Evolutionary conservation across 2,113 vertebrate genomes (phyloP).

Genomic region (Pimephales promelas): DNA sequence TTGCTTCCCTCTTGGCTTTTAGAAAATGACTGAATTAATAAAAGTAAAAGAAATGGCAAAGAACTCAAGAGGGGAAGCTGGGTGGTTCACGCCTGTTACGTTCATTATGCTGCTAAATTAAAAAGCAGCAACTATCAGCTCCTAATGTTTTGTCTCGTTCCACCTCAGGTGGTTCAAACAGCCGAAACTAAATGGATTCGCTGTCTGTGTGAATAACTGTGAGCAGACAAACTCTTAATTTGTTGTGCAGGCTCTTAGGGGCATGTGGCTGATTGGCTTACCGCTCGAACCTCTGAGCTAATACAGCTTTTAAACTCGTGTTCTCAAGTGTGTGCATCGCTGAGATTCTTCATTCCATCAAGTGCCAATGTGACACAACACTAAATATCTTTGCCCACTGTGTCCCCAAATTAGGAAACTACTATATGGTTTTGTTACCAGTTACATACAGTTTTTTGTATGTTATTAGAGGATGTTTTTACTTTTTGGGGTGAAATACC

Average conservation of each 20-base stretch:
- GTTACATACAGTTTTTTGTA: not conserved
- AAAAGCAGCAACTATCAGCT: slow-evolving; percentile 59
- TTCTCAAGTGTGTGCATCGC: slow-evolving; percentile 33
- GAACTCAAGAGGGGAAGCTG: slow-evolving; percentile 25
- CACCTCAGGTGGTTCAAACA: slow-evolving; percentile 61
- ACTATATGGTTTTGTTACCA: not conserved
- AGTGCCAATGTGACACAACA: slow-evolving; percentile 11
- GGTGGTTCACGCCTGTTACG: slow-evolving; percentile 44
- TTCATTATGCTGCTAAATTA: slow-evolving; percentile 64
- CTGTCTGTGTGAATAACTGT: slow-evolving; percentile 54
- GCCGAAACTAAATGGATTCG: slow-evolving; percentile 59
- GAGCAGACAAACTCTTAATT: slow-evolving; percentile 52
- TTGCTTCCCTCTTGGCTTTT: slow-evolving; percentile 14
- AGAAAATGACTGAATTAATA: slow-evolving; percentile 40
- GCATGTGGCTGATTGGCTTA: slow-evolving; percentile 51
- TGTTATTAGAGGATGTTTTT: too few relatives aligned
- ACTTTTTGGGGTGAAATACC: not conserved
- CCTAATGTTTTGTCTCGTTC: slow-evolving; percentile 55
- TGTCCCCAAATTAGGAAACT: not conserved
- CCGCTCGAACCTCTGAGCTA: slow-evolving; percentile 41
- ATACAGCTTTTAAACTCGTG: slow-evolving; percentile 39
- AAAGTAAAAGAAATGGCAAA: slow-evolving; percentile 36
- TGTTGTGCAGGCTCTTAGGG: slow-evolving; percentile 45
- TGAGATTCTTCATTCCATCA: slow-evolving; percentile 27
- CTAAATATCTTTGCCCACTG: not conserved